phyloP scores from a whole-genome alignment of 1,140 invertebrate genomes.

The Microvelia longipes region DNA sequence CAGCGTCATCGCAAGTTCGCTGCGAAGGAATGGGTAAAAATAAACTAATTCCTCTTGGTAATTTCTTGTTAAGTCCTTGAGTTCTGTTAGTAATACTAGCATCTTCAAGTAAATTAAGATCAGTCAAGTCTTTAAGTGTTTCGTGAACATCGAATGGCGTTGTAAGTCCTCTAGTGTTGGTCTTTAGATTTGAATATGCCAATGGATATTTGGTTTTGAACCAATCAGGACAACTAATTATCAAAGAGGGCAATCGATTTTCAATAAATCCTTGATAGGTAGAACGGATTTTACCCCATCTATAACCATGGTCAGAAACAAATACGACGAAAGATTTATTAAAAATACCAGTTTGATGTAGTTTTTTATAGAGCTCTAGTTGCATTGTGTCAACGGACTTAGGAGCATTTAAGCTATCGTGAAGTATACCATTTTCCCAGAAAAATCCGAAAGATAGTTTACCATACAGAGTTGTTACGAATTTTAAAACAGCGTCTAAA shows the following conservation, averaged over 20 bases:
- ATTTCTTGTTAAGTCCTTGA: slow-evolving; percentile 18
- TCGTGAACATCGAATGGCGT: slow-evolving; percentile 47
- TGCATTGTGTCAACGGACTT: slow-evolving; percentile 31
- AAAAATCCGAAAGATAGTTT: slow-evolving; percentile 33
- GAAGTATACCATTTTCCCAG: slow-evolving; percentile 36
- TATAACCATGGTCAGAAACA: slow-evolving; percentile 54
- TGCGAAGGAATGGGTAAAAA: slow-evolving; percentile 52
- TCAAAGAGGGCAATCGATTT: slow-evolving; percentile 50
- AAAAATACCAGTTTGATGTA: slow-evolving; percentile 25
- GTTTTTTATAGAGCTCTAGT: slow-evolving; percentile 24
- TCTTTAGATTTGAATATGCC: slow-evolving; percentile 34
- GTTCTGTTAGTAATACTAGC: slow-evolving; percentile 21
- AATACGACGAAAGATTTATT: slow-evolving; percentile 41
- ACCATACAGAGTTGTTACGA: slow-evolving; percentile 13
- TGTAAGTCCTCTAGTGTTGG: slow-evolving; percentile 38
- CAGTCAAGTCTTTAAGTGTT: slow-evolving; percentile 44
- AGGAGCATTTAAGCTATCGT: slow-evolving; percentile 35
- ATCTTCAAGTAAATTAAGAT: slow-evolving; percentile 29
- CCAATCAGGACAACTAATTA: slow-evolving; percentile 41
- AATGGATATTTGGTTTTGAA: slow-evolving; percentile 36
- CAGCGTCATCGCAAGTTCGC: slow-evolving; percentile 56
- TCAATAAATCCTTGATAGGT: slow-evolving; percentile 48
- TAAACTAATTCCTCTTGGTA: slow-evolving; percentile 46
- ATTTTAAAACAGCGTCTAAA: slow-evolving; percentile 22
- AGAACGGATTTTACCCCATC: slow-evolving; percentile 45